These are phyloP conservation scores for Dasyprocta punctata DNA, from an alignment of 2,113 vertebrate species.

Conservation along the genomic window DNA sequence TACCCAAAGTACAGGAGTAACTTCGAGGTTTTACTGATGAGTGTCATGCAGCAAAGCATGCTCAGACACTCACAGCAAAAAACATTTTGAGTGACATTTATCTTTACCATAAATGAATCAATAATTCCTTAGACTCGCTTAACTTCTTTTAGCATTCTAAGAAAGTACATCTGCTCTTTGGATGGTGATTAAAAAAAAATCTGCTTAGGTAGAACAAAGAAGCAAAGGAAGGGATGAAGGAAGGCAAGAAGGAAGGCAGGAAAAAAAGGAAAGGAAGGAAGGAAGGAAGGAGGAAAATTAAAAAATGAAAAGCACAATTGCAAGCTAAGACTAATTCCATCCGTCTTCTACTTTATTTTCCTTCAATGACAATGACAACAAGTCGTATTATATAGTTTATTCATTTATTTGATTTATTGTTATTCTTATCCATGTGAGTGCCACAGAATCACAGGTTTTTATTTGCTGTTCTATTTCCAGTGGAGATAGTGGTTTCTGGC, in stretches of 20 bases:
- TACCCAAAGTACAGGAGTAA: neutral
- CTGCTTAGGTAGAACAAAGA: neutral
- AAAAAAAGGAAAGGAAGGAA: neutral
- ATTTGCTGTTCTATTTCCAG: neutral
- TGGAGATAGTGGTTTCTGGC: neutral
- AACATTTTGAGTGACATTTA: neutral
- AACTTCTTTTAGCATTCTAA: neutral
- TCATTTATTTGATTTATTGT: neutral
- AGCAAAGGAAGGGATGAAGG: neutral
- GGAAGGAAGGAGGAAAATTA: neutral
- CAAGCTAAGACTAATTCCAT: rapidly evolving
- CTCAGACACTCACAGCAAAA: neutral
- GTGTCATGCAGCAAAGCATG: neutral
- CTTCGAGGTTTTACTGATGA: neutral
- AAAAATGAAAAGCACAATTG: neutral
- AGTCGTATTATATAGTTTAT: neutral
- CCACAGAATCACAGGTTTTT: neutral
- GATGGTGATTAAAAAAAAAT: neutral
- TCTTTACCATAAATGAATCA: slow-evolving; percentile 22
- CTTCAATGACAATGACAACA: neutral
- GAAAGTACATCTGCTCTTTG: neutral
- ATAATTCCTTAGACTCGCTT: slow-evolving; percentile 22
- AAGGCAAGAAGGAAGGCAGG: neutral
- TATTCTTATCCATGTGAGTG: neutral
- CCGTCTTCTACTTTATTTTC: neutral